phyloP scores from a whole-genome alignment of 2,888 invertebrate genomes.

The Microchrysa polita region DNA sequence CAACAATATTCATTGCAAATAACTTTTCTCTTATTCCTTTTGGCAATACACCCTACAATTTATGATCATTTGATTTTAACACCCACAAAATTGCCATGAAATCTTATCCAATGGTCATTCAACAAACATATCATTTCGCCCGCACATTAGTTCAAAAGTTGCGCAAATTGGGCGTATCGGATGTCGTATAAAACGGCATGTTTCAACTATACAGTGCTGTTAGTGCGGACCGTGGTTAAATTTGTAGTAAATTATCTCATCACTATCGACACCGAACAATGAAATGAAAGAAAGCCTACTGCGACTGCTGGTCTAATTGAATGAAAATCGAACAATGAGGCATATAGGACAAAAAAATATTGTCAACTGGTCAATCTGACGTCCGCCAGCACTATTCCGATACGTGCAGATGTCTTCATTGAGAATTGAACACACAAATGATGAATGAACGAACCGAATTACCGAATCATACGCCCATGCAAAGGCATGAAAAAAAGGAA shows the following conservation, averaged over 20 bases:
- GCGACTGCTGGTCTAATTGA: slow-evolving; percentile 11
- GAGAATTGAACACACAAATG: neutral
- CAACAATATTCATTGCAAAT: too few relatives aligned
- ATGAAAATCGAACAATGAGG: slow-evolving; percentile 5
- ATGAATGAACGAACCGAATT: neutral
- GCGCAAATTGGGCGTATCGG: slow-evolving; percentile 39
- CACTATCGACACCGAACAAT: slow-evolving; percentile 11
- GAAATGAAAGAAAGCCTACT: neutral
- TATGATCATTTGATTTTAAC: slow-evolving; percentile 53
- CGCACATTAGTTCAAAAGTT: slow-evolving; percentile 13
- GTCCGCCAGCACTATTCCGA: slow-evolving; percentile 13
- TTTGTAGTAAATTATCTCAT: slow-evolving; percentile 43
- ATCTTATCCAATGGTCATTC: slow-evolving; percentile 61
- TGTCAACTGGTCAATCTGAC: slow-evolving; percentile 15
- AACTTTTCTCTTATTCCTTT: neutral
- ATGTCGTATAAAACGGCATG: slow-evolving; percentile 7
- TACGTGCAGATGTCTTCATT: slow-evolving; percentile 43
- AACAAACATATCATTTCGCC: slow-evolving; percentile 35
- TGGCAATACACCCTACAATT: slow-evolving; percentile 26
- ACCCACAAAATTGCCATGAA: slow-evolving; percentile 63
- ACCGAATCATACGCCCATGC: slow-evolving; percentile 26
- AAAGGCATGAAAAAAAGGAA: slow-evolving; percentile 14
- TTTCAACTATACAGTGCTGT: neutral
- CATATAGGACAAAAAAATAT: slow-evolving; percentile 5
- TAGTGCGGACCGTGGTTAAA: slow-evolving; percentile 16